Conservation (phyloP, 2,888 invertebrate species). For the Rosalia funebris region DNA sequence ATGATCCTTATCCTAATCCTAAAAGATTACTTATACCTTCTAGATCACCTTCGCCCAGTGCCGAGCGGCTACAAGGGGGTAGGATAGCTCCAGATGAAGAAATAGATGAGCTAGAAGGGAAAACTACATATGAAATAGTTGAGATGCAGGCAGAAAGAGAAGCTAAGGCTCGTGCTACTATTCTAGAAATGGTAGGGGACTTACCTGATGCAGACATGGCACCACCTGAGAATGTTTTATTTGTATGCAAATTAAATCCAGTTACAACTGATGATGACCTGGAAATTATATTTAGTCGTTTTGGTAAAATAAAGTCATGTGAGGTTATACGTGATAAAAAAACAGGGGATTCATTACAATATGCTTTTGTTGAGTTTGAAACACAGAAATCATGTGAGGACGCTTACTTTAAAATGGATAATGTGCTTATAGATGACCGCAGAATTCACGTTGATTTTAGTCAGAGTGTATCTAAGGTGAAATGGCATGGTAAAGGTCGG, state of each 20-base stretch:
- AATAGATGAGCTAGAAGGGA: slow-evolving; percentile 87
- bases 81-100: slow-evolving; percentile 94
- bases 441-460: slow-evolving; percentile 99
- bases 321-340: slow-evolving; percentile 96
- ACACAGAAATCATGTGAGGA: slow-evolving; percentile 93
- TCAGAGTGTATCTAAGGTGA: slow-evolving; percentile 95
- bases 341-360: slow-evolving; percentile 94
- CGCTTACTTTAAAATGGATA: slow-evolving; percentile 99
- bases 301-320: slow-evolving; percentile 92
- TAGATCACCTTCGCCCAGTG: slow-evolving; percentile 89
- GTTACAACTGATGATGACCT: slow-evolving; percentile 97
- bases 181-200: slow-evolving; percentile 98
- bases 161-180: slow-evolving; percentile 95
- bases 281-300: slow-evolving; percentile 97
- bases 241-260: slow-evolving; percentile 98
- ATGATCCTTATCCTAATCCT: slow-evolving; percentile 96
- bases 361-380: slow-evolving; percentile 98
- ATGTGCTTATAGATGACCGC: slow-evolving; percentile 97
- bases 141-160: slow-evolving; percentile 91
- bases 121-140: slow-evolving; percentile 83
- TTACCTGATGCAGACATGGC: slow-evolving; percentile 96
- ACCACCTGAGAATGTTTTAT: slow-evolving; percentile 98
- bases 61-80: slow-evolving; percentile 81
- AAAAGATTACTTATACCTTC: slow-evolving; percentile 79
- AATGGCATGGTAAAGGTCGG: slow-evolving; percentile 89